These are phyloP conservation scores for Oxygymnocypris stewartii DNA, from an alignment of 2,113 vertebrate genomes.

Conservation along the genomic window DNA sequence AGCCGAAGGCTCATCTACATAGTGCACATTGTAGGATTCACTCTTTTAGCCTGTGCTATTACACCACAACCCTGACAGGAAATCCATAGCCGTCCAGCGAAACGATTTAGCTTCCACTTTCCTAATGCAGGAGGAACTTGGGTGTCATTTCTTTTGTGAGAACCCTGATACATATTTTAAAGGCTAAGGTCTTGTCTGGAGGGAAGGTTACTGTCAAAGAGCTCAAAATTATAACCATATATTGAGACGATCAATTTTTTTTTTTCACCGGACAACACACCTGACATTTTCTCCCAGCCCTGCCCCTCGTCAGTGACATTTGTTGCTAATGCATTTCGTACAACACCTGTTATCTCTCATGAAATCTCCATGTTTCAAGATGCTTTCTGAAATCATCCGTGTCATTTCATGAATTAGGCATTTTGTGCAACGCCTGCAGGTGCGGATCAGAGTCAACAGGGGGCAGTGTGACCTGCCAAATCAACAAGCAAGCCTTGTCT, in stretches of 20 bases:
- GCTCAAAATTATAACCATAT: constrained; percentile 45
- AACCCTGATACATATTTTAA: constrained; percentile 57
- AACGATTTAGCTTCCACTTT: constrained; percentile 70
- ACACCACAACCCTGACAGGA: constrained; percentile 71
- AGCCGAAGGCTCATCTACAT: constrained; percentile 71
- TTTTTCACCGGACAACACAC: constrained; percentile 37
- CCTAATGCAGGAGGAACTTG: constrained; percentile 45
- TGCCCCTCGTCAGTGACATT: constrained; percentile 45
- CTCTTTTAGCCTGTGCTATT: constrained; percentile 65
- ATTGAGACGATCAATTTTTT: constrained; percentile 51
- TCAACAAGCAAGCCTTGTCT: constrained; percentile 52
- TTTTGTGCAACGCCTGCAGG: constrained; percentile 46
- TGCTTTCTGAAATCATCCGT: constrained; percentile 60
- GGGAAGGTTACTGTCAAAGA: constrained; percentile 38
- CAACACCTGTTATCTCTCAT: constrained; percentile 49
- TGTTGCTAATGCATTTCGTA: constrained; percentile 45
- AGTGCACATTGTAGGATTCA: constrained; percentile 59
- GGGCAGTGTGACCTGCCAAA: constrained; percentile 76
- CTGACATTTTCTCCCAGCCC: constrained; percentile 49
- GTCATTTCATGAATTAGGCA: constrained; percentile 61
- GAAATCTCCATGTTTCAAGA: constrained; percentile 54
- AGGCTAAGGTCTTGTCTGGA: constrained; percentile 46
- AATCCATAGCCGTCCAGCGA: constrained; percentile 73
- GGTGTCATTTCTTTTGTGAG: constrained; percentile 53
- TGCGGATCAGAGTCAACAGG: constrained; percentile 60